Evolutionary conservation across 2,113 vertebrate species (phyloP).

Genomic region (Anas platyrhynchos): DNA sequence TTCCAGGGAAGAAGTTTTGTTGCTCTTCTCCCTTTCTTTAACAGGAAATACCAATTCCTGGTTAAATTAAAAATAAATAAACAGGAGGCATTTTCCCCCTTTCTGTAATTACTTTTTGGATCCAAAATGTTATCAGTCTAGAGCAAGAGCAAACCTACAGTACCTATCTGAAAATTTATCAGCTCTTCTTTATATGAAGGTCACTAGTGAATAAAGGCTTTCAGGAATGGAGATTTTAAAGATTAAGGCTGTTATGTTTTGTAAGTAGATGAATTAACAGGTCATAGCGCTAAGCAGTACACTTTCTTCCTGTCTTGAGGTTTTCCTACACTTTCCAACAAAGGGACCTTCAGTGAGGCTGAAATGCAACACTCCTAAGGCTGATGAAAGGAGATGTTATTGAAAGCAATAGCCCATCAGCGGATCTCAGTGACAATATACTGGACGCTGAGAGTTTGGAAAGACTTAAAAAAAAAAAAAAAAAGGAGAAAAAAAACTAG

Average conservation of each 20-base stretch:
- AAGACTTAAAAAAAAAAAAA: neutral
- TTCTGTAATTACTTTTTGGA: constrained; percentile 31
- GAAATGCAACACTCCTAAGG: neutral
- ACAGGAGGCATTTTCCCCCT: neutral
- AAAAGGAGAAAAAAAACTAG: too few relatives aligned
- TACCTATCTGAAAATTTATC: constrained; percentile 20
- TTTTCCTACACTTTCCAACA: neutral
- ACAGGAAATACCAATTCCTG: neutral
- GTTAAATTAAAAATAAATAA: constrained; percentile 17
- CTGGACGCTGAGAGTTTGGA: neutral
- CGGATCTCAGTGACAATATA: neutral
- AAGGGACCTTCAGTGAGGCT: neutral
- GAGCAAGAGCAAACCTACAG: constrained; percentile 6
- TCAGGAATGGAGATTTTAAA: neutral
- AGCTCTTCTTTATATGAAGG: constrained; percentile 36
- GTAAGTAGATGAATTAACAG: neutral
- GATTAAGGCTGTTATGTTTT: neutral
- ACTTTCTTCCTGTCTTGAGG: neutral
- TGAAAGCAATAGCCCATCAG: neutral
- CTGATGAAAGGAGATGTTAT: neutral
- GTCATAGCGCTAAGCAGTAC: neutral
- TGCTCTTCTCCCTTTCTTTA: neutral
- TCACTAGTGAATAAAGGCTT: neutral
- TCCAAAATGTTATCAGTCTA: constrained; percentile 27
- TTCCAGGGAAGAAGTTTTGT: neutral